These are phyloP conservation scores for Anabacerthia variegaticeps DNA, from an alignment of 2,797 vertebrate species.

Conservation along the genomic window DNA sequence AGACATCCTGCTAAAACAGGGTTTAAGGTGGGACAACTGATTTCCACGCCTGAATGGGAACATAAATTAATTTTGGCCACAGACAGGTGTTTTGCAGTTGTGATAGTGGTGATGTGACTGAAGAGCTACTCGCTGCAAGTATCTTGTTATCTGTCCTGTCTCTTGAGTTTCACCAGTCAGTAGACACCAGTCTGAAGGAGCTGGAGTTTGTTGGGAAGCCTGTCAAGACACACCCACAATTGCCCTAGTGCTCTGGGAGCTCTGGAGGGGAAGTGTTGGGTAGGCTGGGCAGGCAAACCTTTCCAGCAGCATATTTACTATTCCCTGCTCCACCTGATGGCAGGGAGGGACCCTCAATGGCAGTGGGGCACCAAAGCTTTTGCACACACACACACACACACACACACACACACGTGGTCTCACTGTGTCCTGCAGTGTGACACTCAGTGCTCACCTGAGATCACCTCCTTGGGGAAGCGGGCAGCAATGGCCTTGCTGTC, in stretches of 20 bases:
- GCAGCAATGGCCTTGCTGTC: slow-evolving; percentile 80
- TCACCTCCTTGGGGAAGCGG: slow-evolving; percentile 79
- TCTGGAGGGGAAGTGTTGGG: background rate
- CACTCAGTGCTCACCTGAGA: slow-evolving; percentile 80
- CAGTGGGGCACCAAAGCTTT: background rate
- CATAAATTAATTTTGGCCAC: accelerated
- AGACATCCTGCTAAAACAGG: background rate
- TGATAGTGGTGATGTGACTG: accelerated
- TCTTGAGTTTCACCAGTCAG: background rate
- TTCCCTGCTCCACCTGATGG: background rate
- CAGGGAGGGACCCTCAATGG: background rate
- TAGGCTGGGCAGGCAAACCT: background rate
- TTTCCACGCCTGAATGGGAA: background rate
- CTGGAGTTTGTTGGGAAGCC: background rate
- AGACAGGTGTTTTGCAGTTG: accelerated
- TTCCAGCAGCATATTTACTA: accelerated
- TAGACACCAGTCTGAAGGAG: background rate
- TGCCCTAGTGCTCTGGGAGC: background rate
- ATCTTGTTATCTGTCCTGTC: background rate
- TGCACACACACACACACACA: too few relatives aligned
- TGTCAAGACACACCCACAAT: accelerated
- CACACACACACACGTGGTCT: too few relatives aligned
- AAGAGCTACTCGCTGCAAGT: background rate
- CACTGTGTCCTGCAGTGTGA: accelerated
- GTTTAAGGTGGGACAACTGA: background rate